Base-by-base conservation (phyloP, 2,113 vertebrate genomes). In the Edolisoma coerulescens region DNA sequence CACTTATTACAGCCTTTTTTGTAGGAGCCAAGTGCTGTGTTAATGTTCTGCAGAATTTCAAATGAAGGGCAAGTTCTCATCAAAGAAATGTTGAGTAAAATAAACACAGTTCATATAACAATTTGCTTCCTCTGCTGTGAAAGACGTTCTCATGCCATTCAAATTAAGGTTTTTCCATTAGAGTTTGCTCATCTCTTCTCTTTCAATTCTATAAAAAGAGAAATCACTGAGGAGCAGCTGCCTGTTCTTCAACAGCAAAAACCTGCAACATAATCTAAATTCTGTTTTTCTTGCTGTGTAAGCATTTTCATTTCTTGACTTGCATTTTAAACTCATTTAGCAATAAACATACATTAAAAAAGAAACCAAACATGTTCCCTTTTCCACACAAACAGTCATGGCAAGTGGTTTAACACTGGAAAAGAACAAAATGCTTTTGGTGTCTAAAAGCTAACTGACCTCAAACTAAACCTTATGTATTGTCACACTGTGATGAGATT, bases 151-250 rank as follows among this genome's bases (percentile, higher is more conserved):
- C 35, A 52, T 83, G 71, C 30, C 41, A 95, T 93, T 94, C 54
- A 96, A 88, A 86, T 80, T 52, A 86, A 94, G 85, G 87, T 83
- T 96, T 81, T 86, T 91, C 93, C 71, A 86, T 26, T 84, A 56
- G 68, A 94, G 77, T 96, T 96, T 92, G 87, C 68, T 95, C 78
- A 93, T 96, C 80, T 93, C 75, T 83, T 94, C 83, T 90, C 75
- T 96, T 94, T 96, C 87, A 95, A 50, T 79, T 95, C 91, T 94
- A 91, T 94, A 97, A 96, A 96, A 94, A 94, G 94, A 90, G 95
- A 95, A 93, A 95, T 80, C 76, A 93, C 87, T 90, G 76, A 96
- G 95, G 35, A 94, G 91, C 95, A 97, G 96, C 96, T 97, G 96
- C 77, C 74, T 87, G 96, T 91, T 96, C 94, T 94, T 95, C 92